Percentiles rank a stretch among this genome's conserved stretches.
These are phyloP conservation scores for Polyploca ridens DNA, from an alignment of 2,888 invertebrate genomes.

Conservation along the genomic window DNA sequence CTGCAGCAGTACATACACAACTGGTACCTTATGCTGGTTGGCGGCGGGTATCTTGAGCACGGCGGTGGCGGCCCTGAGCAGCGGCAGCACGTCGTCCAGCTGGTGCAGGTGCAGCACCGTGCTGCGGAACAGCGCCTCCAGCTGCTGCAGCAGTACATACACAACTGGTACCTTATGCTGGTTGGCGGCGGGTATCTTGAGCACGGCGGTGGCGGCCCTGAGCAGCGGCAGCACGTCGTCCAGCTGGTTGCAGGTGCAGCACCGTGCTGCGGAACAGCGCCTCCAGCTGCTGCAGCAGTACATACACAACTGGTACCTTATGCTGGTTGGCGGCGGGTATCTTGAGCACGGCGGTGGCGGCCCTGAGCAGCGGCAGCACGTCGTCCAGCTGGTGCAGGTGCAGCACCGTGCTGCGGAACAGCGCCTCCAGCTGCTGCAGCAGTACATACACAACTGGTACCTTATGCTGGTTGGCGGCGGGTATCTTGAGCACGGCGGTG, in stretches of 20 bases:
- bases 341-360: slow-evolving; percentile 91
- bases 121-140: too few species aligned
- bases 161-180: slow-evolving; percentile 87
- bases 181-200: slow-evolving; percentile 93
- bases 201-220: slow-evolving; percentile 90
- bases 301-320: slow-evolving; percentile 82
- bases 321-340: slow-evolving; percentile 92
- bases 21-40: slow-evolving; percentile 89
- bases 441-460: slow-evolving; percentile 79
- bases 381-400: slow-evolving; percentile 88
- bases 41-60: too few species aligned
- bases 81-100: slow-evolving; percentile 88
- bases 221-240: slow-evolving; percentile 89
- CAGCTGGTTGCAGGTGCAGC: slow-evolving; percentile 87
- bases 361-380: slow-evolving; percentile 88
- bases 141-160: neutral
- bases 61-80: too few species aligned
- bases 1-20: neutral
- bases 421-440: slow-evolving; percentile 93
- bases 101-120: too few species aligned
- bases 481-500: too few species aligned
- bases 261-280: slow-evolving; percentile 91
- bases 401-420: slow-evolving; percentile 91
- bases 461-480: slow-evolving; percentile 92
- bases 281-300: slow-evolving; percentile 93